A percentile compares a stretch with the other conserved stretches of the same genome.
These are phyloP conservation scores for Cyrtorhinus lividipennis DNA, from an alignment of 1,140 invertebrate species.

Conservation along the genomic window DNA sequence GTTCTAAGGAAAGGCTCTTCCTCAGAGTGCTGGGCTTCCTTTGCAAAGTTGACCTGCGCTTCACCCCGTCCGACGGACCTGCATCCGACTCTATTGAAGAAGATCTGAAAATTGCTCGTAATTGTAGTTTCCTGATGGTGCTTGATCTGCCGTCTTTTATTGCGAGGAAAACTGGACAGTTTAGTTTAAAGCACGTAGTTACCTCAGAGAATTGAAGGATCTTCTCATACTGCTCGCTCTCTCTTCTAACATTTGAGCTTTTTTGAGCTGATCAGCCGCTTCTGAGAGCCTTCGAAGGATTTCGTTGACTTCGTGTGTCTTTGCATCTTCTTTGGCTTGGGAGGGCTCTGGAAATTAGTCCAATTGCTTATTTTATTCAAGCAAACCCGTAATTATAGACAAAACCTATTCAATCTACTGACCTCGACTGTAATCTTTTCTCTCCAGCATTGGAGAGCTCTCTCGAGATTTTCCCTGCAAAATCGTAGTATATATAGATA, in stretches of 20 bases:
- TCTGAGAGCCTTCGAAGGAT: constrained; percentile 33
- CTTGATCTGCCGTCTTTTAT: too few relatives aligned
- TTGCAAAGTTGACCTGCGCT: constrained; percentile 21
- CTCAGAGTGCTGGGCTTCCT: constrained; percentile 44
- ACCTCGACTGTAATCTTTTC: constrained; percentile 33
- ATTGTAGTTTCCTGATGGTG: too few relatives aligned
- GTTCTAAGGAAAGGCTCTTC: constrained; percentile 60
- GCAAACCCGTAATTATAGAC: constrained; percentile 9
- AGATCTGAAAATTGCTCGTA: constrained; percentile 25
- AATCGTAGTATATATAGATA: too few relatives aligned
- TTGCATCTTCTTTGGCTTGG: constrained; percentile 26
- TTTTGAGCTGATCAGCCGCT: constrained; percentile 36
- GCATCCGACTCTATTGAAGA: constrained; percentile 26
- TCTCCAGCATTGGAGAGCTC: constrained; percentile 40
- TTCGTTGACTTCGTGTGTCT: constrained; percentile 29
- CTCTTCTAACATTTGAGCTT: constrained; percentile 29
- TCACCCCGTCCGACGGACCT: constrained; percentile 20
- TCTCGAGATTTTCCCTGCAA: constrained; percentile 40
- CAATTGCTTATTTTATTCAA: background rate
- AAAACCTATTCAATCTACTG: constrained; percentile 25
- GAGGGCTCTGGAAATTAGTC: constrained; percentile 24
- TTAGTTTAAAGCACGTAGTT: too few relatives aligned
- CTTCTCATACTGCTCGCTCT: constrained; percentile 26
- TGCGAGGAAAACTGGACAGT: too few relatives aligned
- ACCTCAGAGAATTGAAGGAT: constrained; percentile 15